Evolutionary conservation across 1,140 invertebrate species (phyloP), one percentile per base, ranked within the genome.

Genomic region (Drosophila lowei): DNA sequence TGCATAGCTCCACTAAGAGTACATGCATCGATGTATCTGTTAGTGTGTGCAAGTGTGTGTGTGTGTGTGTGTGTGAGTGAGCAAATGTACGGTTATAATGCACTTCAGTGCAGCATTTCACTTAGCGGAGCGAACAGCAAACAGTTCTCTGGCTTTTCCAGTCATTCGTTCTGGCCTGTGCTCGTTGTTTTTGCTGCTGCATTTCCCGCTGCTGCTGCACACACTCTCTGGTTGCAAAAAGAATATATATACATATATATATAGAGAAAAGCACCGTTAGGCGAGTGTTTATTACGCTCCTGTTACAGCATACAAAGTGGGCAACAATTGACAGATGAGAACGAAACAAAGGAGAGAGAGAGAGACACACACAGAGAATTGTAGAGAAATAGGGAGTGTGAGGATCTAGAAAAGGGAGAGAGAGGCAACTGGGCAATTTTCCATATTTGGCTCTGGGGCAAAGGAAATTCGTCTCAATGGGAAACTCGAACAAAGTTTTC

Each of bases 221-320:
- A 71, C 80, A 72, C 75, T 70, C 52, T 59, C 53, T 68, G 64
- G 63, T 68, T 54, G 67, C 63, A 44, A 72, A 72, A 62, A 34
- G 4, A 30, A 30, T 41, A 3, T n/a, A 34, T 13, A 53, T 11
- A 18, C n/a, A 53, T 18, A 34, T 53, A 16, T 53, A 18, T 38
- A 68, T 68, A 68, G 42, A 68, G 72, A 68, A 85, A 81, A 83
- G 72, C 64, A 77, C 84, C 84, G 84, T 88, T 88, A 88, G 76
- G 66, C 57, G 79, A 88, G 75, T 70, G 72, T 83, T 81, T 84
- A 85, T 85, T 78, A 86, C 77, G 78, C 83, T 88, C 83, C 83
- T 88, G 84, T 88, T 88, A 88, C 79, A 88, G 73, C 80, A 85
- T 85, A 85, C 77, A 85, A 86, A 84, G 72, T 63, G 67, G 64